A percentile compares a stretch with the other conserved stretches of the same genome.
Evolutionary conservation across 2,888 invertebrate species (phyloP).

Genomic region (Drosophila borealis): DNA sequence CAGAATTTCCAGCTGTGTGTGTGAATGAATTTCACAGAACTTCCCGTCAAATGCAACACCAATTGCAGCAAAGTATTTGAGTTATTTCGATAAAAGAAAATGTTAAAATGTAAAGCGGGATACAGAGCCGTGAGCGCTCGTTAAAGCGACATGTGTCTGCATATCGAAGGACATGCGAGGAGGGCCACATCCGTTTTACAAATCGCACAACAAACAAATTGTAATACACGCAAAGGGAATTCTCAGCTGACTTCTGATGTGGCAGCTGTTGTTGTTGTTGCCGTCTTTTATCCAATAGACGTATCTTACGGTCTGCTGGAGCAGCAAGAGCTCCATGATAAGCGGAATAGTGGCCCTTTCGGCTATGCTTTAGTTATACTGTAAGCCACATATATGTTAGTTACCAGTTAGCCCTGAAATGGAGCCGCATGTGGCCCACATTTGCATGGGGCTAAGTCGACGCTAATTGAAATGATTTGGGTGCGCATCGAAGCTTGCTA

Average conservation of each 20-base stretch:
- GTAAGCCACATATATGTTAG: slow-evolving; percentile 38
- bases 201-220: slow-evolving; percentile 47
- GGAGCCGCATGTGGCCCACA: slow-evolving; percentile 31
- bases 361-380: slow-evolving; percentile 27
- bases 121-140: slow-evolving; percentile 30
- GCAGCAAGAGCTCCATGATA: slow-evolving; percentile 45
- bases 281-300: slow-evolving; percentile 46
- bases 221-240: slow-evolving; percentile 41
- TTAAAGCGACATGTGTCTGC: slow-evolving; percentile 63
- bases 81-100: slow-evolving; percentile 31
- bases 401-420: slow-evolving; percentile 6
- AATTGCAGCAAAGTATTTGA: slow-evolving; percentile 33
- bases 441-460: slow-evolving; percentile 46
- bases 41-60: slow-evolving; percentile 28
- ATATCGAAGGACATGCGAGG: slow-evolving; percentile 54
- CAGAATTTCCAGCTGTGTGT: slow-evolving; percentile 18
- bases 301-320: slow-evolving; percentile 66
- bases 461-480: slow-evolving; percentile 70
- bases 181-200: slow-evolving; percentile 64
- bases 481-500: slow-evolving; percentile 13
- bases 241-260: slow-evolving; percentile 26
- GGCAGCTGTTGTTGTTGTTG: slow-evolving; percentile 1
- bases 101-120: slow-evolving; percentile 20
- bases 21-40: slow-evolving; percentile 29
- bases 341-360: slow-evolving; percentile 29